Evolutionary conservation across 2,797 vertebrate genomes (phyloP), one percentile per base, ranked within the genome.

Genomic region (Valencia hispanica): DNA sequence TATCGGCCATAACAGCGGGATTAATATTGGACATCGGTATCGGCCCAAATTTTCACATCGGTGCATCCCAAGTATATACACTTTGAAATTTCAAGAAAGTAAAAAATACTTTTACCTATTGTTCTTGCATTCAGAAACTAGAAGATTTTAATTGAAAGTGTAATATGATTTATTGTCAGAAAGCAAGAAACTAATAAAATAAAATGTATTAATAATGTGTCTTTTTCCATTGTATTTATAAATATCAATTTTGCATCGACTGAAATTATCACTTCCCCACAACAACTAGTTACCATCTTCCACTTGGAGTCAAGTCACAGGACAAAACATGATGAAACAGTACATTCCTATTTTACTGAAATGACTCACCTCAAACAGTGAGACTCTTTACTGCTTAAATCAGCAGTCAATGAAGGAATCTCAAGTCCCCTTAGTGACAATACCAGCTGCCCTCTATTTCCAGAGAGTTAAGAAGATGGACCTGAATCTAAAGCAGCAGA

Each of bases 241-340:
- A 25, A 41, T 25, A 39, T n/a, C 4, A 39, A n/a, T 36, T 25
- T 39, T 41, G 39, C 20, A 34, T 10, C 22, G 9, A 36, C 30
- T 63, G 8, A 66, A 41, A 25, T 18, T 6, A 4, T 25, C 34
- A 11, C 34, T 5, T 51, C 70, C 50, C 27, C 41, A 69, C 72
- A 73, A 78, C 69, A 78, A 86, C 75, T 74, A 79, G 73, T 80
- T 76, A 80, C 57, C 79, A 66, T 70, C 63, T 74, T 76, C 63
- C 68, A 63, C 88, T 80, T 80, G 41, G 1, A 63, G 83, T 80
- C 71, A 73, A 72, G 55, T 47, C 78, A 68, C 61, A 81, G 78
- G 81, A 77, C 68, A 77, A 68, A 72, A n/a, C 77, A 83, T 73
- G 80, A 76, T 57, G 71, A 77, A 59, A 84, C 75, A 68, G 83